Evolutionary conservation across 2,888 invertebrate genomes (phyloP).

Genomic region (Phortica okadai): DNA sequence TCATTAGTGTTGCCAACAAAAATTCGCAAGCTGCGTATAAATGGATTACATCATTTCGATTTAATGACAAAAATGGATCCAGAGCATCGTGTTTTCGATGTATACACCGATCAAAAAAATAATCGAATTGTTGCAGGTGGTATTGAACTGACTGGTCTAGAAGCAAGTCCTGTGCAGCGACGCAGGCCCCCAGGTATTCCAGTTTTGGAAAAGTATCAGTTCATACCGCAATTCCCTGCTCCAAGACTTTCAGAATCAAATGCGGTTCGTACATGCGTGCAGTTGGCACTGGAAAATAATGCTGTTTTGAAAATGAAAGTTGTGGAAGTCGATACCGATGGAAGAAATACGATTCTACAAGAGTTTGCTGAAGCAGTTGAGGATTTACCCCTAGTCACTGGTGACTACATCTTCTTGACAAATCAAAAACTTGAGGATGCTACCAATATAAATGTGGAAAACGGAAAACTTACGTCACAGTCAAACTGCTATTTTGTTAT

Average conservation of each 20-base stretch:
- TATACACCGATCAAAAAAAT: slow-evolving; percentile 66
- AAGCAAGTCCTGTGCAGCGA: slow-evolving; percentile 85
- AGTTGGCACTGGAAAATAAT: slow-evolving; percentile 85
- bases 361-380: slow-evolving; percentile 80
- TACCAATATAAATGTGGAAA: slow-evolving; percentile 79
- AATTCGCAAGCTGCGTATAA: slow-evolving; percentile 83
- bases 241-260: slow-evolving; percentile 73
- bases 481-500: slow-evolving; percentile 72
- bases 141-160: slow-evolving; percentile 86
- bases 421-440: slow-evolving; percentile 69
- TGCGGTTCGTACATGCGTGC: slow-evolving; percentile 81
- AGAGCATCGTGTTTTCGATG: slow-evolving; percentile 69
- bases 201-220: slow-evolving; percentile 85
- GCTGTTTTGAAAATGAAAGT: slow-evolving; percentile 80
- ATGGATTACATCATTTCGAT: slow-evolving; percentile 81
- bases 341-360: slow-evolving; percentile 78
- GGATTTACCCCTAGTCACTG: slow-evolving; percentile 83
- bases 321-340: slow-evolving; percentile 79
- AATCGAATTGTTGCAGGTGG: slow-evolving; percentile 81
- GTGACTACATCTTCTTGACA: slow-evolving; percentile 80
- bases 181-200: slow-evolving; percentile 84
- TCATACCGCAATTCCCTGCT: slow-evolving; percentile 80
- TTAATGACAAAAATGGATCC: slow-evolving; percentile 76
- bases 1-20: slow-evolving; percentile 86
- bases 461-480: slow-evolving; percentile 78